Conservation (phyloP, 2,888 invertebrate genomes). For the Protula sp. region DNA sequence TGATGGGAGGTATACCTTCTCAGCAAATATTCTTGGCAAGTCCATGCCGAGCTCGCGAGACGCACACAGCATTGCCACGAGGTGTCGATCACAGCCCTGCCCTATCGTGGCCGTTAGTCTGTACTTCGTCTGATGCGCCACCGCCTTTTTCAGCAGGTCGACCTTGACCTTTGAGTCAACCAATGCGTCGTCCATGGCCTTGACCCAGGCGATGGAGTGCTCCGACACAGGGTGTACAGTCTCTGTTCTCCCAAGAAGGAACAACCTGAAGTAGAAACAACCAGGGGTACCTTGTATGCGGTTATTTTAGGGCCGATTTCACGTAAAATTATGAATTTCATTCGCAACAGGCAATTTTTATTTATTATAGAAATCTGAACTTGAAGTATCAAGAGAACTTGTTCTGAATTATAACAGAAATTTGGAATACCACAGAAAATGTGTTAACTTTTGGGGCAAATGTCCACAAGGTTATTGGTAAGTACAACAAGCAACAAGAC, state of each 20-base stretch:
- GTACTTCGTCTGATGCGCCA: conserved; percentile 28
- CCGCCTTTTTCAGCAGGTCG: conserved; percentile 28
- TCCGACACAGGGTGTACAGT: conserved; percentile 60
- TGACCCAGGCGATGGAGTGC: conserved; percentile 50
- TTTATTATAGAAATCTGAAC: too few species aligned
- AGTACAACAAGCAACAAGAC: too few species aligned
- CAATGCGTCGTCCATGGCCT: conserved; percentile 32
- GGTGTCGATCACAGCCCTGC: conserved; percentile 59
- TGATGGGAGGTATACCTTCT: conserved; percentile 26
- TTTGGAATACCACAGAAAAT: too few species aligned
- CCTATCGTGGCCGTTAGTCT: conserved; percentile 33
- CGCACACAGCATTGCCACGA: conserved; percentile 55
- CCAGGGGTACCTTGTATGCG: too few species aligned
- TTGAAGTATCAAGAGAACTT: too few species aligned
- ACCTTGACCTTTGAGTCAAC: conserved; percentile 26
- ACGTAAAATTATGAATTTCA: too few species aligned
- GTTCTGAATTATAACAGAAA: too few species aligned
- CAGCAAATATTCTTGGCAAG: conserved; percentile 28
- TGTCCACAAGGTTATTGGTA: too few species aligned
- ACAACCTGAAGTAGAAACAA: conserved; percentile 41
- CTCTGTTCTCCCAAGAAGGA: conserved; percentile 61
- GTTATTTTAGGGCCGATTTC: too few species aligned
- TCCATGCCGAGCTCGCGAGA: conserved; percentile 30
- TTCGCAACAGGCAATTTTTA: too few species aligned
- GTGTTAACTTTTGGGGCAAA: too few species aligned